A percentile compares a stretch with the other conserved stretches of the same genome.
phyloP scores from a whole-genome alignment of 2,113 vertebrate genomes.

The Nothoprocta pentlandii region DNA sequence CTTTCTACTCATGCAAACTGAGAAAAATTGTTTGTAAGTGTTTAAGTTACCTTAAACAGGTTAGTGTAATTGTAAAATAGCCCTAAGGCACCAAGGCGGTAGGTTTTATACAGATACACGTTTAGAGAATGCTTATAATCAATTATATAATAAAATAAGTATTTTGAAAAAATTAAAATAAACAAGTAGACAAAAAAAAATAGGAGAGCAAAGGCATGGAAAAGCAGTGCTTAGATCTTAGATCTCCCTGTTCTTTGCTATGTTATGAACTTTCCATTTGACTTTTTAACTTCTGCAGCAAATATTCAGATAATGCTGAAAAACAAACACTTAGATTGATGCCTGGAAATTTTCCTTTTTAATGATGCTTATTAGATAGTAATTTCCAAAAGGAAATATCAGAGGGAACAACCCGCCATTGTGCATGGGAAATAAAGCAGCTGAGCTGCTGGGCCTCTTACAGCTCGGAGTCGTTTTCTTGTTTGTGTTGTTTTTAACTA shows the following conservation, averaged over 20 bases:
- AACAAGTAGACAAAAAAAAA: neutral
- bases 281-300: neutral
- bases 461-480: neutral
- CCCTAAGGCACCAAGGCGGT: neutral
- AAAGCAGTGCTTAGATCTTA: neutral
- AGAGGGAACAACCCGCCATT: neutral
- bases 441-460: neutral
- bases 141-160: neutral
- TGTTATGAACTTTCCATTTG: neutral
- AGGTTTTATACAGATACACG: fast-evolving
- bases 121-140: neutral
- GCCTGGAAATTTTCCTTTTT: neutral
- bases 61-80: neutral
- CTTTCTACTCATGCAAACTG: neutral
- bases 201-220: fast-evolving
- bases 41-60: neutral
- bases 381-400: neutral
- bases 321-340: neutral
- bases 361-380: neutral
- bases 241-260: neutral
- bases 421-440: neutral
- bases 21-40: neutral
- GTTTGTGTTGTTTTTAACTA: neutral
- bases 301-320: neutral
- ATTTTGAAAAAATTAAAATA: neutral